phyloP scores from a whole-genome alignment of 2,113 vertebrate genomes.

The Tragelaphus imberbis region DNA sequence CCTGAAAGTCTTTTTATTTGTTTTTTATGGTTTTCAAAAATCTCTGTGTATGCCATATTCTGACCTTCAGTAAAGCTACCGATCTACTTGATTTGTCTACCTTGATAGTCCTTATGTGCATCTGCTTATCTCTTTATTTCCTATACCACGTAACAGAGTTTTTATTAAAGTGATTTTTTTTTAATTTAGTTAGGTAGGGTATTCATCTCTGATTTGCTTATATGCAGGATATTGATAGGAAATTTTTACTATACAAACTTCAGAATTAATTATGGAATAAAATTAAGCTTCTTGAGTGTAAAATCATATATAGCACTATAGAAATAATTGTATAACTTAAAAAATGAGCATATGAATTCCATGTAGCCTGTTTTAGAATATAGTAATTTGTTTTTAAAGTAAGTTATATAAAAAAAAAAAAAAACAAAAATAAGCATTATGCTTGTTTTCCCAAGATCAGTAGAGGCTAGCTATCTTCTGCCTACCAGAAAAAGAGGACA shows the following conservation, averaged over 20 bases:
- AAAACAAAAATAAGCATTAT: not conserved
- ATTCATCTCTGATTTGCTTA: not conserved
- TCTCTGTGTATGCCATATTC: not conserved
- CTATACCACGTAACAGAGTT: accelerated
- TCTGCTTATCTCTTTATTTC: not conserved
- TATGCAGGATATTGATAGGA: not conserved
- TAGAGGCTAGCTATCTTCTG: not conserved
- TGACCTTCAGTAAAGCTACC: not conserved
- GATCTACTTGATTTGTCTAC: not conserved
- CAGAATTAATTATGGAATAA: not conserved
- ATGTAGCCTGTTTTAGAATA: not conserved
- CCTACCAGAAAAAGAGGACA: not conserved
- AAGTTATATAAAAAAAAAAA: not conserved
- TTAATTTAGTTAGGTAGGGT: not conserved
- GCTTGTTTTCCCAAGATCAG: not conserved
- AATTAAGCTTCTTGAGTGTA: not conserved
- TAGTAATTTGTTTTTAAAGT: not conserved
- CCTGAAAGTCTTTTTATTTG: not conserved
- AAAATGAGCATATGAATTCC: not conserved
- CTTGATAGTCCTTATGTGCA: not conserved
- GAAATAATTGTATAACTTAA: not conserved
- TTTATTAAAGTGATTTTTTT: not conserved
- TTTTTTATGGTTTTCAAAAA: not conserved
- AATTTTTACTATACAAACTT: not conserved
- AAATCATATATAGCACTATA: not conserved